phyloP scores from a whole-genome alignment of 2,797 vertebrate species.

The Coccyzus lansbergi region DNA sequence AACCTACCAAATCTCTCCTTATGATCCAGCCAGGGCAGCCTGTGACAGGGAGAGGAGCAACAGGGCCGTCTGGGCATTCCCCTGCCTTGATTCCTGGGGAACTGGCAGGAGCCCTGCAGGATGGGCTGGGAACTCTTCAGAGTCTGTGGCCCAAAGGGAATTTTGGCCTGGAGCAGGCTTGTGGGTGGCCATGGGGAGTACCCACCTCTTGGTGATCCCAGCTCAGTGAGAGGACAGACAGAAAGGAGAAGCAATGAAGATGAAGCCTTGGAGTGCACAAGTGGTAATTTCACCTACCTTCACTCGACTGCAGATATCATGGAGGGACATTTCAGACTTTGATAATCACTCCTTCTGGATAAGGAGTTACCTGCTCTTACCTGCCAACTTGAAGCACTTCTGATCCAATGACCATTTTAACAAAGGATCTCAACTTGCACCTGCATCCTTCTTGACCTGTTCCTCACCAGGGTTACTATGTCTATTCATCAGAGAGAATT shows the following conservation, averaged over 20 bases:
- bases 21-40: neutral
- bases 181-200: fast-evolving
- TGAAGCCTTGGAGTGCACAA: neutral
- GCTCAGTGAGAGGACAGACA: neutral
- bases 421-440: neutral
- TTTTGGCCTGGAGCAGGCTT: neutral
- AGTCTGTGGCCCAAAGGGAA: neutral
- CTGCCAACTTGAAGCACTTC: neutral
- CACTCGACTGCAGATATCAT: neutral
- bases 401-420: neutral
- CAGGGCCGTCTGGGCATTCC: neutral
- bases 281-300: neutral
- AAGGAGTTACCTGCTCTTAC: neutral
- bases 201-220: neutral
- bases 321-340: neutral
- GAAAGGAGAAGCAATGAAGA: neutral
- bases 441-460: neutral
- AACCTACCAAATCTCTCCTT: neutral
- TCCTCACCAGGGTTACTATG: neutral
- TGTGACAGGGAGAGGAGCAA: neutral
- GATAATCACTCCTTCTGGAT: fast-evolving
- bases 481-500: neutral
- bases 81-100: fast-evolving
- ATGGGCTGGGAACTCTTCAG: neutral
- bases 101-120: neutral